A percentile compares a stretch with the other conserved stretches of the same genome.
phyloP scores from a whole-genome alignment of 1,140 invertebrate genomes.

The Drosophila willistoni region DNA sequence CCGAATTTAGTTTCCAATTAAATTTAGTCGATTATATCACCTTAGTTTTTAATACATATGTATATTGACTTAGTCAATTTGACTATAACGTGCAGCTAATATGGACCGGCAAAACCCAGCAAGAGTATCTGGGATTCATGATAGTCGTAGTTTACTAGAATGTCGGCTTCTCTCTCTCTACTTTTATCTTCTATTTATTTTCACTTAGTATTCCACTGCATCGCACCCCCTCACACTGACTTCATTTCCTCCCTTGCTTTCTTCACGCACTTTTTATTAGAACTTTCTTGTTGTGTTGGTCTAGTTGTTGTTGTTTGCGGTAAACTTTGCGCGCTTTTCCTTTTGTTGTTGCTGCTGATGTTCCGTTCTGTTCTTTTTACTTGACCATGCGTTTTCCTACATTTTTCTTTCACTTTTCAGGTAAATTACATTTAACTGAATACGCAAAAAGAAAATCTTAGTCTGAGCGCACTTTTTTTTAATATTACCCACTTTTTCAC shows the following conservation, averaged over 20 bases:
- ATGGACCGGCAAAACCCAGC: not conserved
- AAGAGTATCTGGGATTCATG: not conserved
- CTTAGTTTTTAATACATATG: too few species aligned
- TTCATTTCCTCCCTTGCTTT: not conserved
- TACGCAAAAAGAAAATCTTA: not conserved
- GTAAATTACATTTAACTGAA: not conserved
- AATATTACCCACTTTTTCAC: conserved; percentile 24
- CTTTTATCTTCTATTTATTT: conserved; percentile 75
- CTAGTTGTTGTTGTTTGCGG: conserved; percentile 23
- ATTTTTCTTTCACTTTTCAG: conserved; percentile 20
- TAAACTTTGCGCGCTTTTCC: conserved; percentile 14
- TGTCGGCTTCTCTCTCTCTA: not conserved
- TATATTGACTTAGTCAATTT: too few species aligned
- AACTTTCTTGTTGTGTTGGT: not conserved
- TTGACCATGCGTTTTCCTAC: conserved; percentile 46
- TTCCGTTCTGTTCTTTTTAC: conserved; percentile 19
- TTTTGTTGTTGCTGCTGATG: conserved; percentile 35
- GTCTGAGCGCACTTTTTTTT: not conserved
- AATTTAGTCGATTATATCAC: too few species aligned
- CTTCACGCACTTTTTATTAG: not conserved
- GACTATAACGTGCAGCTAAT: too few species aligned
- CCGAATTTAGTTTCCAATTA: too few species aligned
- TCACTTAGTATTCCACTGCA: conserved; percentile 73
- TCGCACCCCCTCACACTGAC: conserved; percentile 16
- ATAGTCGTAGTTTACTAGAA: too few species aligned